Conservation (phyloP, 2,888 invertebrate genomes). For the Orthosia cruda region DNA sequence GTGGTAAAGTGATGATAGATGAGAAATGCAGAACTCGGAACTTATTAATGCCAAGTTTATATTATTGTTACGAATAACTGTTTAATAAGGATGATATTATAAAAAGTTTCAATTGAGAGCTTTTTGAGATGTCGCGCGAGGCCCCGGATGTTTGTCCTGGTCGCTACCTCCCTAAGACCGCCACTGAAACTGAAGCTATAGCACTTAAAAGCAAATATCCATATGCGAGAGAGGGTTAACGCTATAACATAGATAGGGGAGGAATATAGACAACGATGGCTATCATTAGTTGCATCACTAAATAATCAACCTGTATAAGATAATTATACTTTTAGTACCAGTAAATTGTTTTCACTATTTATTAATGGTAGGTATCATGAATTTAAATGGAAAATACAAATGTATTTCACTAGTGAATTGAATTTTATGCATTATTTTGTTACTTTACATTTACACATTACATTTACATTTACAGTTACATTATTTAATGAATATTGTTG, state of each 20-base stretch:
- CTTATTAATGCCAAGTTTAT: too few relatives aligned
- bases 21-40: too few relatives aligned
- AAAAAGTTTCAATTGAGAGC: too few relatives aligned
- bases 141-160: too few relatives aligned
- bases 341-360: constrained; percentile 7
- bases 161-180: too few relatives aligned
- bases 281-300: background rate
- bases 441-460: too few relatives aligned
- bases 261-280: background rate
- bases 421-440: background rate
- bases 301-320: constrained; percentile 2
- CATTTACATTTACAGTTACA: too few relatives aligned
- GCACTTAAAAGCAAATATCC: constrained; percentile 5
- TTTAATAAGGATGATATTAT: too few relatives aligned
- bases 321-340: constrained; percentile 13
- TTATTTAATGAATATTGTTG: background rate
- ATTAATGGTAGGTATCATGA: background rate
- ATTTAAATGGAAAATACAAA: constrained; percentile 12
- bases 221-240: constrained; percentile 18
- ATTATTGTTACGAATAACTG: too few relatives aligned
- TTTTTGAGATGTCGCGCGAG: too few relatives aligned
- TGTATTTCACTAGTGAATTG: background rate
- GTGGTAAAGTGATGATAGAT: too few relatives aligned
- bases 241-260: background rate
- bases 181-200: background rate